Base-by-base conservation (phyloP, 2,113 vertebrate species). In the Hypocryptadius cinnamomeus region DNA sequence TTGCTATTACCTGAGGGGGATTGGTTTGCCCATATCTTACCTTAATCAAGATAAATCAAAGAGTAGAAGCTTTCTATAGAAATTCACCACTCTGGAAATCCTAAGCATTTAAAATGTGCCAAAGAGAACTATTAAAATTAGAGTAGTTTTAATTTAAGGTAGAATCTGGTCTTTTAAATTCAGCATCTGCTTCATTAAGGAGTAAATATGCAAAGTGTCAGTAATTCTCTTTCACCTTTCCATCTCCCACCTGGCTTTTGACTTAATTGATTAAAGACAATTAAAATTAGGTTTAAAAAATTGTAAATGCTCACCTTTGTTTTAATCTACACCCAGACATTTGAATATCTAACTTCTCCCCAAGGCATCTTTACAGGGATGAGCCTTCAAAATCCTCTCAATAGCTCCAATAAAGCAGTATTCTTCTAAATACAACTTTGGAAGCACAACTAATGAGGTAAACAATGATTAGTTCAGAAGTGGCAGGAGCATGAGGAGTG, bases 281-380 rank as follows among this genome's bases (percentile, higher is more conserved):
- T 71, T 17, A 89, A 87, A 94, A 93, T 80, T 39, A 85, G 25
- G 48, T 56, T 78, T 59, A 91, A 93, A 87, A 83, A 78, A 16
- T 23, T 45, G 6, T 47, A 83, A 83, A 66, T 51, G 31, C 13
- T 88, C 39, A 30, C 47, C 51, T 92, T 94, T 47, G 15, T 88
- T 93, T 93, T 73, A 56, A 83, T 70, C 76, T 78, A 27, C 24
- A 70, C 15, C 19, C 35, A 80, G 59, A 47, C 19, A 71, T 90
- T 78, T 95, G 79, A 92, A 78, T 74, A 93, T 31, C 47, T 73
- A 80, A 90, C 31, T 88, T 80, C 10, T 92, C 79, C 90, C 96
- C 10, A 19, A 45, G 82, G 79, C 24, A 12, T 77, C 88, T 91
- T 96, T 85, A 90, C 18, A 24, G 63, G 72, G 51, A 74, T n/a